Conservation (phyloP, 2,113 vertebrate species). For the Jacana jacana region DNA sequence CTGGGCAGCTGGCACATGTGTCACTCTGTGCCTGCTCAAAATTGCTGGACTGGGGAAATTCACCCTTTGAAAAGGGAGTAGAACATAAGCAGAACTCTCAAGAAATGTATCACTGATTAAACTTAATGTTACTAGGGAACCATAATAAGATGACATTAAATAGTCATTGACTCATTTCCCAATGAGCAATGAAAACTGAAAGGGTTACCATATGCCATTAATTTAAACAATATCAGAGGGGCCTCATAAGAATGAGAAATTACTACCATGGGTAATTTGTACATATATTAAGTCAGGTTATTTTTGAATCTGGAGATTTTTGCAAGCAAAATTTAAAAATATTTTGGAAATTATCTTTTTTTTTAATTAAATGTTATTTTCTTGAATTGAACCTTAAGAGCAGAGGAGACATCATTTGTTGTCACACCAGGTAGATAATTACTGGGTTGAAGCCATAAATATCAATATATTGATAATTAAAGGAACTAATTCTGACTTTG, state of each 20-base stretch:
- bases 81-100: slow-evolving; percentile 27
- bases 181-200: slow-evolving; percentile 42
- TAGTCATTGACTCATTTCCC: slow-evolving; percentile 49
- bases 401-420: background rate
- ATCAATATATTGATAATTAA: background rate
- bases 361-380: background rate
- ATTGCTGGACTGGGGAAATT: background rate
- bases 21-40: slow-evolving; percentile 10
- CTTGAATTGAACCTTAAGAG: background rate
- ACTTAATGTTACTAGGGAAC: background rate
- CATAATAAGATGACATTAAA: slow-evolving; percentile 40
- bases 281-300: background rate
- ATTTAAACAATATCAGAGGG: background rate
- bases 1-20: slow-evolving; percentile 22
- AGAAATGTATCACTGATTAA: slow-evolving; percentile 38
- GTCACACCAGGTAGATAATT: background rate
- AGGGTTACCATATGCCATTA: slow-evolving; percentile 31
- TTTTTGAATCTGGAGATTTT: background rate
- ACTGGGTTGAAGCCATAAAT: background rate
- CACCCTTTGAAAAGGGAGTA: background rate
- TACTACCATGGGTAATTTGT: background rate
- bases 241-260: slow-evolving; percentile 15
- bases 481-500: background rate
- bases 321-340: background rate
- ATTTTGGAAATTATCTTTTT: background rate